Base-by-base conservation (phyloP, 37 sponge, comb jelly and placozoan species). In the Haliclona indistincta region DNA sequence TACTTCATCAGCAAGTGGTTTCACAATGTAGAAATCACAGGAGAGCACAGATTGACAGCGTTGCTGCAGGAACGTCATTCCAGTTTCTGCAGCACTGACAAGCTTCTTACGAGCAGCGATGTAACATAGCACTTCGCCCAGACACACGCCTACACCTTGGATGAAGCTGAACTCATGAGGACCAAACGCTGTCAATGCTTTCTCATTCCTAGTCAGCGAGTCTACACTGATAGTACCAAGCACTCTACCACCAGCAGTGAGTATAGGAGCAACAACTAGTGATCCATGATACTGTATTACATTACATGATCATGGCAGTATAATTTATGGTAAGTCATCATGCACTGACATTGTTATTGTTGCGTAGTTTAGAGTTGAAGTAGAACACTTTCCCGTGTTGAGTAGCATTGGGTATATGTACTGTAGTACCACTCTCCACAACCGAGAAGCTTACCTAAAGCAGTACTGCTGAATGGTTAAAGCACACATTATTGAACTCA, bases 181-280 rank as follows among this genome's bases (percentile, higher is more conserved):
- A 13, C 30, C 56, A 64, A 88, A 88, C 41, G 43, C 38, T 19
- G 32, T 61, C 39, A 70, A 66, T 13, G 43, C 23, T 6, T 0
- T 44, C 39, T 83, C 78, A 4, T 51, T 56, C 28, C 55, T 69
- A 17, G 33, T 56, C 56, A 91, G 66, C 0, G 81, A 76, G 82
- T 92, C 93, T 25, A 92, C 63, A 51, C 61, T 76, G 49, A 88
- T 29, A 15, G 86, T 84, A 43, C 89, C 93, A 38, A 88, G n/a
- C 23, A 80, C 69, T 11, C 25, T 1, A 4, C 75, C 43, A 15
- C 10, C 47, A 47, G 70, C 76, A n/a, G 49, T 80, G 29, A 20
- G 19, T 51, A 92, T 76, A 8, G 93, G 93, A 11, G 58, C 45
- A 38, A 88, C 89, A 11, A 88, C 69, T 55, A 92, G 82, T 47